Evolutionary conservation across 2,113 vertebrate species (phyloP).

Genomic region (Callaeas wilsoni): DNA sequence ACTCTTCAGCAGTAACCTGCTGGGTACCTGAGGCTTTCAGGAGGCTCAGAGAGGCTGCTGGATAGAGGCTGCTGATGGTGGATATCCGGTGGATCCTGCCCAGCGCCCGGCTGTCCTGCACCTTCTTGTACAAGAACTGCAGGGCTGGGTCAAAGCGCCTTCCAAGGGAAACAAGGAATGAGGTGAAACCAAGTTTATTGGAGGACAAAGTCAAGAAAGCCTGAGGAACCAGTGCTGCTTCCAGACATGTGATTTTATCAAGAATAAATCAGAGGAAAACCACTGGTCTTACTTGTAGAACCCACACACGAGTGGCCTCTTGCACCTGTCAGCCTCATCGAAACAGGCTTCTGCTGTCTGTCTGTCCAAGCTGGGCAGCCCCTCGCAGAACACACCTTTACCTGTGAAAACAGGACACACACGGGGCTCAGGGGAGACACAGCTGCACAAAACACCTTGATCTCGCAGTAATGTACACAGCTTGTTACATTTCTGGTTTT

Average conservation of each 20-base stretch:
- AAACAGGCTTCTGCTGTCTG: not conserved
- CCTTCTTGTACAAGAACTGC: not conserved
- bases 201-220: not conserved
- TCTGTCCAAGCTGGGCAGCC: not conserved
- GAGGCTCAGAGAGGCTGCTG: not conserved
- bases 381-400: not conserved
- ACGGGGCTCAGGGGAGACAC: not conserved
- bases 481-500: not conserved
- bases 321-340: not conserved
- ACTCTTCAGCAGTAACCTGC: not conserved
- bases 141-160: not conserved
- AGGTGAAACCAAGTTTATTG: not conserved
- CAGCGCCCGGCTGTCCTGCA: not conserved
- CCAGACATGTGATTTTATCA: not conserved
- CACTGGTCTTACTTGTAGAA: not conserved
- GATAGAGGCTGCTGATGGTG: not conserved
- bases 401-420: not conserved
- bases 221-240: not conserved
- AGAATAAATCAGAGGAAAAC: not conserved
- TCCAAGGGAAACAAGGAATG: not conserved
- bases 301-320: not conserved
- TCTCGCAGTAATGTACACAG: not conserved
- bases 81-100: not conserved
- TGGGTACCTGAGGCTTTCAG: not conserved
- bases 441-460: not conserved